Evolutionary conservation across 1,140 invertebrate genomes (phyloP).

Genomic region (Drosophila pruinosa): DNA sequence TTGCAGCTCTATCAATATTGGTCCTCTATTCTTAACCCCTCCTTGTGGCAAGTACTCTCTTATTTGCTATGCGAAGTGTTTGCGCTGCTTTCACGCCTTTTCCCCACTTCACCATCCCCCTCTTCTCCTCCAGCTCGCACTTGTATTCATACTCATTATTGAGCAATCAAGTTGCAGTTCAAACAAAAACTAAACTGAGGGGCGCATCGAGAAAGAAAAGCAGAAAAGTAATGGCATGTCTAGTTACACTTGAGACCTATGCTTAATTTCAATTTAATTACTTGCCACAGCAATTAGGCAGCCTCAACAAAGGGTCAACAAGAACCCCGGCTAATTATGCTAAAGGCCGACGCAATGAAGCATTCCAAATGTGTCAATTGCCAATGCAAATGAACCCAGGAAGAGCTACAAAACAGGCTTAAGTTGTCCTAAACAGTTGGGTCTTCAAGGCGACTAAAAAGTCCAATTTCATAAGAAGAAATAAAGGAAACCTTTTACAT

Average conservation of each 20-base stretch:
- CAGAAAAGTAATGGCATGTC: background rate
- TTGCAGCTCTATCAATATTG: constrained; percentile 44
- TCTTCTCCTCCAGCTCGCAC: background rate
- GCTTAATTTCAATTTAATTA: constrained; percentile 53
- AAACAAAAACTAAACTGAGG: too few relatives aligned
- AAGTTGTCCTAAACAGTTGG: background rate
- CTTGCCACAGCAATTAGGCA: constrained; percentile 29
- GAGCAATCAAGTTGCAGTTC: constrained; percentile 38
- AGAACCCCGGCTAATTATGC: constrained; percentile 31
- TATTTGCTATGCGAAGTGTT: constrained; percentile 30
- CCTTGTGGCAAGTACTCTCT: constrained; percentile 17
- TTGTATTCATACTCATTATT: constrained; percentile 35
- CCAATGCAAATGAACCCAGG: constrained; percentile 1
- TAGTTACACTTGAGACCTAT: background rate
- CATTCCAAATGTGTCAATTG: constrained; percentile 21
- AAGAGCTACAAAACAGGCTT: background rate
- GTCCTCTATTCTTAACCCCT: constrained; percentile 24
- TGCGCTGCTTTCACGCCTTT: constrained; percentile 48
- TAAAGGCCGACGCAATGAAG: constrained; percentile 2
- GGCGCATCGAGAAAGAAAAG: background rate
- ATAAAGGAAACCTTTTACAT: background rate
- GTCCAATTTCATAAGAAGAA: too few relatives aligned
- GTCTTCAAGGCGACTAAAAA: too few relatives aligned
- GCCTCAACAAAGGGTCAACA: constrained; percentile 15
- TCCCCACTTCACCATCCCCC: background rate